Conservation (phyloP, 1,140 invertebrate species). For the Goniozus legneri region DNA sequence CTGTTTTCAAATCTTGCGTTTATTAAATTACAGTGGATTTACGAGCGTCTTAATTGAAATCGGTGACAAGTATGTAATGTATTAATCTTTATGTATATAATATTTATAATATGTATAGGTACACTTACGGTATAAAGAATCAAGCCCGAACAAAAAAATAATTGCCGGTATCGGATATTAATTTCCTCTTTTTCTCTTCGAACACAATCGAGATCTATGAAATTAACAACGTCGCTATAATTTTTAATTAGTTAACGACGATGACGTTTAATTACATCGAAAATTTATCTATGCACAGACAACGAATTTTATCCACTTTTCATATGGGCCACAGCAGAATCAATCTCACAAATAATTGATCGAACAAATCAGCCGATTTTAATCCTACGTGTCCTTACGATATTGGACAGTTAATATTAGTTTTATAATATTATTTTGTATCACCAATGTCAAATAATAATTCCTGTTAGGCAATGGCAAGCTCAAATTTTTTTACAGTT, state of each 20-base stretch:
- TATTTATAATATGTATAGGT: conserved; percentile 16
- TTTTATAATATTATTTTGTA: no score
- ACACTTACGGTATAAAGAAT: conserved; percentile 20
- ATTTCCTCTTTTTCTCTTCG: not conserved
- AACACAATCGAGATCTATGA: conserved; percentile 20
- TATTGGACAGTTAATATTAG: no score
- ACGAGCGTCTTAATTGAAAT: conserved; percentile 24
- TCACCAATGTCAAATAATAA: no score
- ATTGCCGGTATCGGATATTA: not conserved
- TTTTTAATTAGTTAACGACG: no score
- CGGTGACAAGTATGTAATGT: conserved; percentile 17
- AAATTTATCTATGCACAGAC: conserved; percentile 16
- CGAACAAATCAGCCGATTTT: no score
- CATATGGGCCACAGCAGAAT: conserved; percentile 3
- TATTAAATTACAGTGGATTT: conserved; percentile 8
- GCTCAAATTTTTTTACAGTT: no score
- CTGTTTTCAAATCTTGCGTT: no score
- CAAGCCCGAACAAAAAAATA: conserved; percentile 2
- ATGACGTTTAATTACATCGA: conserved; percentile 7
- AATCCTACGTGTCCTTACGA: no score
- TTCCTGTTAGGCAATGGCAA: no score
- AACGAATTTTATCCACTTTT: not conserved
- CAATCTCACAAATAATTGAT: conserved; percentile 2
- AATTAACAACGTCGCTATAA: conserved; percentile 15
- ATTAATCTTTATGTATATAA: not conserved